phyloP scores from a whole-genome alignment of 2,797 vertebrate genomes.

The Neosilurus mollespiculum region DNA sequence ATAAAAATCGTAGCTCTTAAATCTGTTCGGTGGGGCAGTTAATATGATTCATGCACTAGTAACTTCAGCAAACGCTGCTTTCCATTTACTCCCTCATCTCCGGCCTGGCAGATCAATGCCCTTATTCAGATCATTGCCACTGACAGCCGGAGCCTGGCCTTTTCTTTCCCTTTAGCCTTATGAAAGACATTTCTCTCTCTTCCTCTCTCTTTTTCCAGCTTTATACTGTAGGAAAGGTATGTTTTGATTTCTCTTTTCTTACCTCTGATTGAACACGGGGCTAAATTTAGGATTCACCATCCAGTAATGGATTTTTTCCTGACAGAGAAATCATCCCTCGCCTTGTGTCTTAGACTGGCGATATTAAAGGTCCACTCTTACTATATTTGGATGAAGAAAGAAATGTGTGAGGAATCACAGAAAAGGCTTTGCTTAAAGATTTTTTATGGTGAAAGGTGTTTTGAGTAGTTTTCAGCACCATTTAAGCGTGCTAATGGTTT shows the following conservation, averaged over 20 bases:
- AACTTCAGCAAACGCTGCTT: slow-evolving; percentile 33
- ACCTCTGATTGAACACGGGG: background rate
- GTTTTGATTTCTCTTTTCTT: background rate
- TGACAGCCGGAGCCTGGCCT: slow-evolving; percentile 18
- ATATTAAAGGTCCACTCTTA: slow-evolving; percentile 14
- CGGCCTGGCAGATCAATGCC: slow-evolving; percentile 48
- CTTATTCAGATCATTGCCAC: slow-evolving; percentile 45
- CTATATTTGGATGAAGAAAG: slow-evolving; percentile 25
- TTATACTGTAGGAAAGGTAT: slow-evolving; percentile 3
- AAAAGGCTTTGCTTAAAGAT: slow-evolving; percentile 1
- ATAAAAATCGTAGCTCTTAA: slow-evolving; percentile 42
- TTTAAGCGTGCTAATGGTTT: slow-evolving; percentile 42
- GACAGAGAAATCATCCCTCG: background rate
- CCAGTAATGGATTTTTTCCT: background rate
- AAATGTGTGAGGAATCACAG: slow-evolving; percentile 14
- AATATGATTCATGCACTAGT: slow-evolving; percentile 36
- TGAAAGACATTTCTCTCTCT: background rate
- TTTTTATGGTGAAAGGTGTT: slow-evolving; percentile 19
- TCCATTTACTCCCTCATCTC: slow-evolving; percentile 28
- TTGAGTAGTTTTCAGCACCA: slow-evolving; percentile 19
- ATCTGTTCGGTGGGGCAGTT: slow-evolving; percentile 45
- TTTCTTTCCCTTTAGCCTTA: slow-evolving; percentile 1
- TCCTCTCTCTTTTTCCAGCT: background rate
- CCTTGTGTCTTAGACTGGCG: slow-evolving; percentile 29
- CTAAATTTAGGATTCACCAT: background rate